phyloP scores from a whole-genome alignment of 2,113 vertebrate genomes.

The Hippoglossus stenolepis region DNA sequence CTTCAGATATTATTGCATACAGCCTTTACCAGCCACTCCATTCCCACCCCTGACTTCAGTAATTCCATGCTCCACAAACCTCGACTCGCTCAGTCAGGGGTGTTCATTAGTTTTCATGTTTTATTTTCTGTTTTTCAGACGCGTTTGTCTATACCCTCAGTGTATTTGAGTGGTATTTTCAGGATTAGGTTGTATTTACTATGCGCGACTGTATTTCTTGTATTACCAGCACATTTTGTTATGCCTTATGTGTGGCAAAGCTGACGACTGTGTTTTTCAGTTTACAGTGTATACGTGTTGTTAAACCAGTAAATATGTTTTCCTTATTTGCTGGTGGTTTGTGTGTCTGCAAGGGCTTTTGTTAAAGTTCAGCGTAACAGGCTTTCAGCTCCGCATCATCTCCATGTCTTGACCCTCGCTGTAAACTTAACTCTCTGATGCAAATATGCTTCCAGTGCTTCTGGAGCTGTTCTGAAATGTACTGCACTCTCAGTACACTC shows the following conservation, averaged over 20 bases:
- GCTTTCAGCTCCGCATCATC: background rate
- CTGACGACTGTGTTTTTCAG: background rate
- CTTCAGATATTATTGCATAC: background rate
- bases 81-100: background rate
- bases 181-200: background rate
- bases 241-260: background rate
- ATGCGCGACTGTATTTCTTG: background rate
- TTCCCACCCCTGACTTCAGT: background rate
- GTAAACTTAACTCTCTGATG: conserved; percentile 15
- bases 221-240: background rate
- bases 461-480: conserved; percentile 25
- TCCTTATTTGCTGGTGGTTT: background rate
- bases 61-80: background rate
- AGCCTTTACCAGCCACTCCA: background rate
- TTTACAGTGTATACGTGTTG: background rate
- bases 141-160: background rate
- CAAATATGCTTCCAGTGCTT: conserved; percentile 22
- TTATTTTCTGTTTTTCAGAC: background rate
- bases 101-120: conserved; percentile 4
- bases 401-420: background rate
- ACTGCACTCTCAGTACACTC: conserved; percentile 19
- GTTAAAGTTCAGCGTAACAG: background rate
- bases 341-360: background rate
- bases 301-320: background rate
- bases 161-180: background rate